Conservation (phyloP, 2,797 vertebrate species). For the Halcyon smyrnensis region DNA sequence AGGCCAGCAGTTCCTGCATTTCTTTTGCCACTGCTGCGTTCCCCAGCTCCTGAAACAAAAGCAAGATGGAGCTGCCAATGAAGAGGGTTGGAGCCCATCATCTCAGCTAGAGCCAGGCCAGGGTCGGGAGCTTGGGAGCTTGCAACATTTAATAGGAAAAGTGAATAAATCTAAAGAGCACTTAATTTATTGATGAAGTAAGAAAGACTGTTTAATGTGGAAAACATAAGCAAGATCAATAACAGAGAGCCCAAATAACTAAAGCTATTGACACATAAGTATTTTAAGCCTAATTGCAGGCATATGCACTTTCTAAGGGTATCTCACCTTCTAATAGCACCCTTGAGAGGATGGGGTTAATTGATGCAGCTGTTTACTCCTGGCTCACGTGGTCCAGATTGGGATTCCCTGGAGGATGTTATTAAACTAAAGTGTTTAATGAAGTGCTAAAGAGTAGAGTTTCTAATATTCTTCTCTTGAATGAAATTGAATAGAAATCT, state of each 20-base stretch:
- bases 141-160: slow-evolving; percentile 44
- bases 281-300: slow-evolving; percentile 87
- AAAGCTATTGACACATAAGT: slow-evolving; percentile 82
- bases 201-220: slow-evolving; percentile 65
- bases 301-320: slow-evolving; percentile 89
- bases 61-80: neutral
- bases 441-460: slow-evolving; percentile 90
- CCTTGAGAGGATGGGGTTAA: slow-evolving; percentile 88
- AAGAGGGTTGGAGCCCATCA: neutral
- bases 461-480: slow-evolving; percentile 78
- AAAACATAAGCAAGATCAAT: slow-evolving; percentile 77
- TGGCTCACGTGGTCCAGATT: slow-evolving; percentile 84
- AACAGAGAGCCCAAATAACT: slow-evolving; percentile 82
- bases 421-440: slow-evolving; percentile 91
- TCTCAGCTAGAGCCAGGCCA: neutral
- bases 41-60: slow-evolving; percentile 17
- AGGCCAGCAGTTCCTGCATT: neutral
- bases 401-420: slow-evolving; percentile 87
- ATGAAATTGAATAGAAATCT: slow-evolving; percentile 75
- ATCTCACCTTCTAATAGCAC: slow-evolving; percentile 88
- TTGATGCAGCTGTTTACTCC: slow-evolving; percentile 95
- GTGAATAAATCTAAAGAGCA: slow-evolving; percentile 67
- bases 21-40: neutral
- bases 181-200: slow-evolving; percentile 73
- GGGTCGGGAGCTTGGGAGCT: neutral